Evolutionary conservation across 1,140 invertebrate species (phyloP).

Genomic region (Meteorus sp.): DNA sequence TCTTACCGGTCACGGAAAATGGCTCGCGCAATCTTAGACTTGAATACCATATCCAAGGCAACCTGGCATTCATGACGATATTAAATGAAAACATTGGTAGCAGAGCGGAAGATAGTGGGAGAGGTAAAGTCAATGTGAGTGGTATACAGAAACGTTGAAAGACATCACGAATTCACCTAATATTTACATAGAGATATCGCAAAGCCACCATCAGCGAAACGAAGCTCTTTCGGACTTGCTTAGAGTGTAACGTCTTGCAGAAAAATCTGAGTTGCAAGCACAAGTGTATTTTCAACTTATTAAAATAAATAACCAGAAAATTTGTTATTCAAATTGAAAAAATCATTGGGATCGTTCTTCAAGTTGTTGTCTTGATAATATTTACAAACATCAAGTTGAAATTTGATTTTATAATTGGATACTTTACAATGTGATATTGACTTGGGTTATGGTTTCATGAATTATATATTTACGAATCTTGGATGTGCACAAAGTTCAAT

Average conservation of each 20-base stretch:
- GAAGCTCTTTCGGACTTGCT: neutral
- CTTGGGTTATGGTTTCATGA: too few species aligned
- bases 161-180: constrained; percentile 38
- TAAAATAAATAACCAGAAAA: too few species aligned
- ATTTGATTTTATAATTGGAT: too few species aligned
- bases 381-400: too few species aligned
- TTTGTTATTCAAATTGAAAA: too few species aligned
- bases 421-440: too few species aligned
- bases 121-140: constrained; percentile 3
- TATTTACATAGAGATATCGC: constrained; percentile 55
- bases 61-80: constrained; percentile 46
- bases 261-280: too few species aligned
- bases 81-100: constrained; percentile 58
- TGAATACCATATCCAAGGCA: constrained; percentile 47
- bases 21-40: constrained; percentile 53
- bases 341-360: neutral
- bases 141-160: constrained; percentile 5
- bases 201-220: constrained; percentile 48
- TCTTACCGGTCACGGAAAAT: constrained; percentile 56
- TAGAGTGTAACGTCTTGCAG: neutral
- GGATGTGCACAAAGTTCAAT: too few species aligned
- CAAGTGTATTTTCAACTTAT: too few species aligned
- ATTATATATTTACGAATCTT: too few species aligned
- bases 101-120: too few species aligned
- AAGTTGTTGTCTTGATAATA: too few species aligned